Evolutionary conservation across 2,113 vertebrate species (phyloP).

Genomic region (Pseudopodoces humilis): DNA sequence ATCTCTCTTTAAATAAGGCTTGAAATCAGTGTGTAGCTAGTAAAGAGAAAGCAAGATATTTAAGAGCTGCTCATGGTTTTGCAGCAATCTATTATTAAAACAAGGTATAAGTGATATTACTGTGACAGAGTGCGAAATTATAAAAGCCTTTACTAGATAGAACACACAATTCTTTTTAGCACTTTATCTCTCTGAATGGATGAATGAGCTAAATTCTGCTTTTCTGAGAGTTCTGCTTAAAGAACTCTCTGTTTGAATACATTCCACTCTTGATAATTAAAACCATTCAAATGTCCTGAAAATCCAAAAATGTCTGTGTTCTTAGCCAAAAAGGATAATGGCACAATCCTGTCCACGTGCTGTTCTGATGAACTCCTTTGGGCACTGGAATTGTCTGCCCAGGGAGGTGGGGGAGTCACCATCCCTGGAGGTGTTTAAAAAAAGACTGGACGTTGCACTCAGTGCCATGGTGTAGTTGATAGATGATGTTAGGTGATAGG

Average conservation of each 20-base stretch:
- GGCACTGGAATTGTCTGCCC: neutral
- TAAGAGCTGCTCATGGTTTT: neutral
- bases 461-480: neutral
- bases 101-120: neutral
- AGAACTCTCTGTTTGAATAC: neutral
- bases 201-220: neutral
- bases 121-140: neutral
- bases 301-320: neutral
- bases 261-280: neutral
- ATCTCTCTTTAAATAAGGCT: neutral
- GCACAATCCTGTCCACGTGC: neutral
- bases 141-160: neutral
- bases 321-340: neutral
- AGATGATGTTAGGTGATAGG: neutral
- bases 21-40: neutral
- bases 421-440: neutral
- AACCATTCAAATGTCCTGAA: neutral
- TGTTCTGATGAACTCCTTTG: neutral
- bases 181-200: neutral
- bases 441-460: fast-evolving
- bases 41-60: neutral
- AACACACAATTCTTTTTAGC: neutral
- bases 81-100: neutral
- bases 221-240: neutral
- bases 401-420: neutral